Evolutionary conservation across 2,113 vertebrate genomes (phyloP), one percentile per base, ranked within the genome.

Genomic region (Tympanuchus pallidicinctus): DNA sequence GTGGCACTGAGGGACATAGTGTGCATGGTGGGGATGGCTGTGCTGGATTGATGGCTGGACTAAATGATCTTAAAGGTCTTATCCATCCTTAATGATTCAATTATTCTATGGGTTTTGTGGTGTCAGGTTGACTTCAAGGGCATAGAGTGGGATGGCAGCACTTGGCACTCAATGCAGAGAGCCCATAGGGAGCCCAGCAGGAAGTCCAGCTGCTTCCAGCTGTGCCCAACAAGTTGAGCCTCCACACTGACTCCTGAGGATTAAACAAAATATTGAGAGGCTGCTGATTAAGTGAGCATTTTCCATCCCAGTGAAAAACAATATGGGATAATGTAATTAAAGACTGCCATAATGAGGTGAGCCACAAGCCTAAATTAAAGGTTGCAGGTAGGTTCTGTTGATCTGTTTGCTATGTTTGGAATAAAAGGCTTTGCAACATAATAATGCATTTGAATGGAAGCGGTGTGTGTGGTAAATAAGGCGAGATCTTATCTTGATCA

Each of bases 231-330:
- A 1, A 60, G 52, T 40, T 52, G 7, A 9, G 36, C 2, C 15
- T 30, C 14, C 28, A 25, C 56, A 3, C 7, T 40, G 28, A 0
- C 13, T 6, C 8, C 4, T 3, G 8, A 14, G 2, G 50, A 4
- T 9, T 8, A 3, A 7, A 3, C 1, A 14, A 11, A 10, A 0
- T 4, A 8, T 2, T 0, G 34, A 14, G 45, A 19, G 20, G 69
- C 13, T 4, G 11, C 18, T 16, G 17, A 3, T 3, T 4, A 10
- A 4, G 32, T 0, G 21, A 3, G 83, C 16, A 59, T 2, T 9
- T 15, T 27, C 28, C 60, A 6, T 47, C 22, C 32, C 25, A 0
- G 43, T 72, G 94, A 6, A 82, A 89, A 79, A n/a, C 87, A 59
- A 8, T 30, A 57, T 1, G 70, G 28, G 70, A 22, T 30, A 43